Evolutionary conservation across 2,113 vertebrate genomes (phyloP), one percentile per base, ranked within the genome.

Genomic region (Formicarius rufipectus): DNA sequence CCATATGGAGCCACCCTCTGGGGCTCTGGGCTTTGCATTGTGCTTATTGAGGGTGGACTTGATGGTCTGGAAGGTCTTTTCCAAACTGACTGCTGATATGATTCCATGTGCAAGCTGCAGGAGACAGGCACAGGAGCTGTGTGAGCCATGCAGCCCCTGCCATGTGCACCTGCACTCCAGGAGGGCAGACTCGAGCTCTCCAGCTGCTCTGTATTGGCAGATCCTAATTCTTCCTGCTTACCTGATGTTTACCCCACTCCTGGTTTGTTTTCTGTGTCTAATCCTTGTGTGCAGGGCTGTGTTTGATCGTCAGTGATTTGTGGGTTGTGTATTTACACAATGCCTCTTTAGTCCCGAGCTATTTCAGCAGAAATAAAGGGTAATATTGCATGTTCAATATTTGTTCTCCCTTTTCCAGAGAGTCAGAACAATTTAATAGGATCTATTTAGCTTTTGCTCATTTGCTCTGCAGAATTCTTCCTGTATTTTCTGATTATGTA

Each of bases 11-110:
- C 5, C 49, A 42, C 66, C 69, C 82, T 33, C 58, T 0, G 3
- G 74, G 87, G 78, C 74, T 79, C 40, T 44, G 62, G 52, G 92
- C 56, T 68, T 87, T 68, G 84, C 58, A 55, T 59, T 0, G 0
- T 19, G 11, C 9, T 0, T 55, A 4, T 62, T 74, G 25, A 0
- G 0, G 7, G 71, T 94, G 84, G 59, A 84, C 69, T 66, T 0
- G 1, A 42, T 84, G 59, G 40, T 71, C 39, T 78, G 47, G 25
- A 89, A 94, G 77, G 60, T 67, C 67, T 90, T 91, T 71, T 89
- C 85, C 73, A 71, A 7, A 50, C n/a, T 56, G 30, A 66, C 58
- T 18, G 40, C 5, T 73, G 76, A 53, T 24, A 0, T 37, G 67
- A 24, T 64, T 77, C 62, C 42, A 2, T 74, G 69, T 25, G 90